Evolutionary conservation across 2,797 vertebrate species (phyloP), one percentile per base, ranked within the genome.

Genomic region (Sebastes paucispinis): DNA sequence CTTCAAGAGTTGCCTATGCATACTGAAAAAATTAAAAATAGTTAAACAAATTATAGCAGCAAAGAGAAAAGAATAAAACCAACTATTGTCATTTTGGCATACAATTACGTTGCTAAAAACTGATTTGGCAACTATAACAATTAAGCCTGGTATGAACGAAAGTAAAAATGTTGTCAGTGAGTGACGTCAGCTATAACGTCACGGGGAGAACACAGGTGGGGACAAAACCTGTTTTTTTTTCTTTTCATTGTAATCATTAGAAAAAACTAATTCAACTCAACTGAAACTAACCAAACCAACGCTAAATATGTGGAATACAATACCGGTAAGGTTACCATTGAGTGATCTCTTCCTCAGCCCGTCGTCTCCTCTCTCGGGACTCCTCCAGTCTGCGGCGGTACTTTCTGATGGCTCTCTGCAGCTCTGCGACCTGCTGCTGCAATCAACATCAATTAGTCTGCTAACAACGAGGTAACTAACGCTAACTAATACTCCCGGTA

Each of bases 401-500:
- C 57, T 83, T 73, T 6, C 80, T 71, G 27, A 92, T 50, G 14
- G 82, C 82, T 5, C 29, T 25, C 55, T 63, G 84, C 24, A 87
- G 64, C 63, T 70, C 64, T 8, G 12, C 22, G 18, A 88, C 39
- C 55, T 75, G 75, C 25, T 72, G 64, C 87, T 93, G 64, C 34
- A 94, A 94, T 78, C 12, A 24, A 52, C 29, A n/a, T 8, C 9
- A 39, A 4, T 60, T 31, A 10, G 3, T 36, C 47, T 7, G 13
- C 11, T 22, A 4, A 59, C 20, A 24, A 24, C 31, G 6, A 32
- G 10, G n/a, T 58, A 16, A 55, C 16, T 20, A 39, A 39, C 16
- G 43, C 11, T 1, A n/a, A 1, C 11, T 2, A 10, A 52, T 47
- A 25, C 22, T 32, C 3, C 1, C 12, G 12, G 0, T 10, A 47